Base-by-base conservation (phyloP, 2,888 invertebrate genomes). In the Acheta domesticus region DNA sequence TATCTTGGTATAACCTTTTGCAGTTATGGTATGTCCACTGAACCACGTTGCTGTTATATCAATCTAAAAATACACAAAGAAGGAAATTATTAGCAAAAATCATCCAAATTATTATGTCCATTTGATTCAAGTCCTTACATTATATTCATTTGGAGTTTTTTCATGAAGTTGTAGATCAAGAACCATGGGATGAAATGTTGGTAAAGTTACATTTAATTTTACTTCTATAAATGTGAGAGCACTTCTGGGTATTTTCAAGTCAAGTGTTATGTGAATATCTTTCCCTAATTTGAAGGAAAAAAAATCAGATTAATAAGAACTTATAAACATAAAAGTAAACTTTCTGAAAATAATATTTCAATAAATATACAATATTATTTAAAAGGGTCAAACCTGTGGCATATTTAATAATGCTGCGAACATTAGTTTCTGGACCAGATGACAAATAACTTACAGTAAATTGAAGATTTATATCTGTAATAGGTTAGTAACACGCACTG, bases 41-140 rank as follows among this genome's bases (percentile, higher is more conserved):
- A 95, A 95, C 95, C 95, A 95, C 0, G 93, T 89, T 0, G 93
- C 94, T 49, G 89, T 89, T 74, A 94, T 89, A 83, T 93, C 92
- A 48, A 94, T 88, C 93, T 93, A 83, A 20, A 85, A 81, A 80
- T 36, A 36, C 36, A 36, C 36, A 36, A 36, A 36, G 36, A 79
- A 79, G 14, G 12, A 77, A 36, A 21, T 78, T 73, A 75, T 74
- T 81, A 77, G 82, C 83, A 80, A 77, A 79, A 77, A 79, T 80
- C 78, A 81, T 77, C 76, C 74, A 80, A 80, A 81, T 79, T 82
- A 23, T 76, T 20, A 21, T 8, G 12, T 49, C 21, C 36, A 49
- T 62, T 14, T 49, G 23, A 62, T 19, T 50, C 50, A 62, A 76
- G 48, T 82, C 86, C 88, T 88, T 86, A 93, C 93, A 86, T 92